phyloP scores from a whole-genome alignment of 2,113 vertebrate species.

The Hippoglossus stenolepis region DNA sequence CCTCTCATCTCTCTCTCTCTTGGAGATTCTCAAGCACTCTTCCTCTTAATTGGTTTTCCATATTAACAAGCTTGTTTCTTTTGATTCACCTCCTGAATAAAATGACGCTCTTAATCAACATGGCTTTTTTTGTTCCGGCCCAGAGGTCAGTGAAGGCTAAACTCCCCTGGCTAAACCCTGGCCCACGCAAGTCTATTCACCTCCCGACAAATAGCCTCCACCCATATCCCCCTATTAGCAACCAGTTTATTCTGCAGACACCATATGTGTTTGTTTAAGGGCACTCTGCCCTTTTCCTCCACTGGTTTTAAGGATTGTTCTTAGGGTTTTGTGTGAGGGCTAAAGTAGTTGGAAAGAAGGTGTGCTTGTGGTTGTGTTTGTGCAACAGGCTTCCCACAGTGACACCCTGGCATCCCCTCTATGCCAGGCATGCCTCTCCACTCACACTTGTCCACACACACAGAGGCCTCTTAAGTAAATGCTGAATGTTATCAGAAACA shows the following conservation, averaged over 20 bases:
- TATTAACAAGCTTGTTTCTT: constrained; percentile 82
- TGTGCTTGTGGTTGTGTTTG: constrained; percentile 16
- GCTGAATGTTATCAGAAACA: constrained; percentile 50
- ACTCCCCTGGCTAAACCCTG: constrained; percentile 63
- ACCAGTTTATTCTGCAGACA: constrained; percentile 43
- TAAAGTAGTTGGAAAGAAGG: constrained; percentile 36
- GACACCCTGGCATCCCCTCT: constrained; percentile 65
- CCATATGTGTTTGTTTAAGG: constrained; percentile 75
- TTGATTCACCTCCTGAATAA: constrained; percentile 76
- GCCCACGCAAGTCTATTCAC: constrained; percentile 61
- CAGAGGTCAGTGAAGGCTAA: constrained; percentile 73
- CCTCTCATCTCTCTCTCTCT: constrained; percentile 6
- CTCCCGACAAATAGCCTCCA: constrained; percentile 60
- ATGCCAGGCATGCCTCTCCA: constrained; percentile 67
- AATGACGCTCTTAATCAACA: constrained; percentile 73
- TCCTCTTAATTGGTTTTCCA: constrained; percentile 82
- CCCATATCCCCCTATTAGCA: constrained; percentile 56
- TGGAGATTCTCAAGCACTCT: constrained; percentile 67
- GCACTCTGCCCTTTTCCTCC: constrained; percentile 63
- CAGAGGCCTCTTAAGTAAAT: constrained; percentile 60
- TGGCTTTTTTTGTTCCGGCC: constrained; percentile 74
- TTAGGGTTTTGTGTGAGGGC: constrained; percentile 40
- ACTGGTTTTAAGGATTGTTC: constrained; percentile 67
- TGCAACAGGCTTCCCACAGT: constrained; percentile 57
- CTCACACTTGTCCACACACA: constrained; percentile 64